phyloP scores from a whole-genome alignment of 2,797 vertebrate genomes.

The Bradypodion ventrale region DNA sequence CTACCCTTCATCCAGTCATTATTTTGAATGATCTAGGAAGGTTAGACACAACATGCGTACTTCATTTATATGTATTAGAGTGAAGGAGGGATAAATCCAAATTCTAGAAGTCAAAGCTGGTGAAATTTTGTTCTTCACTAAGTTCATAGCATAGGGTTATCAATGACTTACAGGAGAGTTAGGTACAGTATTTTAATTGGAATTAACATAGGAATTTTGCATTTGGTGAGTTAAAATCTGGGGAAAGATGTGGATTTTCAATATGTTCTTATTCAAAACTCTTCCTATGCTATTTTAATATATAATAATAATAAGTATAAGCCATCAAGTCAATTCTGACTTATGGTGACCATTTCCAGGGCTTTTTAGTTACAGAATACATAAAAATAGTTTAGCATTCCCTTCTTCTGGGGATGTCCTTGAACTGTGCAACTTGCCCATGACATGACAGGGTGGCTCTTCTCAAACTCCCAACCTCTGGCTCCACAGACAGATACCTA shows the following conservation, averaged over 20 bases:
- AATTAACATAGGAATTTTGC: background rate
- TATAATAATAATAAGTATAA: too few species aligned
- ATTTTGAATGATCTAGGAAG: background rate
- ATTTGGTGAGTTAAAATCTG: background rate
- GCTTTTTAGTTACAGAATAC: too few species aligned
- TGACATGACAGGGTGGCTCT: too few species aligned
- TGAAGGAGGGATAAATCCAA: background rate
- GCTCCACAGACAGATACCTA: too few species aligned
- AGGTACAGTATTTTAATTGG: background rate
- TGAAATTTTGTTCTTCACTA: background rate
- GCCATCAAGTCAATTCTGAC: too few species aligned
- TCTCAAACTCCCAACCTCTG: too few species aligned
- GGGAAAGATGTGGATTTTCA: background rate
- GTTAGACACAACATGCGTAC: background rate
- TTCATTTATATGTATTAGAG: background rate
- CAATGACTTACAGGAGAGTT: background rate
- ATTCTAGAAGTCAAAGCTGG: background rate
- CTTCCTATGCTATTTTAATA: background rate
- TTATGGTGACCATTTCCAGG: too few species aligned
- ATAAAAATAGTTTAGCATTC: too few species aligned
- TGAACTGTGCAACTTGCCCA: too few species aligned
- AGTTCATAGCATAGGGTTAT: background rate
- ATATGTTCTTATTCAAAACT: background rate
- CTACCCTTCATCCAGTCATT: background rate
- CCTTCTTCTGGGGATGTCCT: too few species aligned